Evolutionary conservation across 23 tunicate genomes (phyloP).

Genomic region (Halocynthia aurantium): DNA sequence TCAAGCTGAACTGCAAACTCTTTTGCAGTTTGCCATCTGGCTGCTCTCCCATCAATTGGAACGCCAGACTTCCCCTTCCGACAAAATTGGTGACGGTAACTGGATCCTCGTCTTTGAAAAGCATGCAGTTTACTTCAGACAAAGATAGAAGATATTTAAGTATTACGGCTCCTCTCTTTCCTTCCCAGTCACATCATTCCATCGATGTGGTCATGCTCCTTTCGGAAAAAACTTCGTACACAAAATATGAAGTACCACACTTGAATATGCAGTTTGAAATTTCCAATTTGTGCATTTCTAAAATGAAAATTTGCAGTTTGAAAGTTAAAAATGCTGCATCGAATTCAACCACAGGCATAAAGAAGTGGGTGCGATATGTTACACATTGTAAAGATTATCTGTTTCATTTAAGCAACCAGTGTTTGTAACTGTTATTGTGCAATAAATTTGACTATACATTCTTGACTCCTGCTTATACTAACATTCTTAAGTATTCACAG

Average conservation of each 20-base stretch:
- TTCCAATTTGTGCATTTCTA: slow-evolving; percentile 16
- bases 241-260: slow-evolving; percentile 9
- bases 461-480: too few species aligned
- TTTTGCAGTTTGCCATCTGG: slow-evolving; percentile 18
- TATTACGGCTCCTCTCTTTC: slow-evolving; percentile 9
- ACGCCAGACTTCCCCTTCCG: slow-evolving; percentile 10
- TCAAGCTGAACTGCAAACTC: slow-evolving; percentile 3
- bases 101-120: slow-evolving; percentile 13
- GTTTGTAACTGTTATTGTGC: too few species aligned
- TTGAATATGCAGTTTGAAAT: slow-evolving; percentile 16
- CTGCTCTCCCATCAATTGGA: slow-evolving; percentile 14
- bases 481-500: too few species aligned
- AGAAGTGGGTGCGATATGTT: slow-evolving; percentile 13
- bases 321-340: slow-evolving; percentile 18
- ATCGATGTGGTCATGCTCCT: not conserved
- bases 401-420: slow-evolving; percentile 2
- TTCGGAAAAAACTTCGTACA: slow-evolving; percentile 3
- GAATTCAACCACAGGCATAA: not conserved
- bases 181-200: slow-evolving; percentile 30
- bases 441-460: too few species aligned
- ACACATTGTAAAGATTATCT: slow-evolving; percentile 13
- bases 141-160: not conserved
- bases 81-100: slow-evolving; percentile 12
- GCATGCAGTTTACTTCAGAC: not conserved
- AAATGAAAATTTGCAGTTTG: slow-evolving; percentile 10